phyloP scores from a whole-genome alignment of 1,140 invertebrate genomes.

The Ladona fulva region DNA sequence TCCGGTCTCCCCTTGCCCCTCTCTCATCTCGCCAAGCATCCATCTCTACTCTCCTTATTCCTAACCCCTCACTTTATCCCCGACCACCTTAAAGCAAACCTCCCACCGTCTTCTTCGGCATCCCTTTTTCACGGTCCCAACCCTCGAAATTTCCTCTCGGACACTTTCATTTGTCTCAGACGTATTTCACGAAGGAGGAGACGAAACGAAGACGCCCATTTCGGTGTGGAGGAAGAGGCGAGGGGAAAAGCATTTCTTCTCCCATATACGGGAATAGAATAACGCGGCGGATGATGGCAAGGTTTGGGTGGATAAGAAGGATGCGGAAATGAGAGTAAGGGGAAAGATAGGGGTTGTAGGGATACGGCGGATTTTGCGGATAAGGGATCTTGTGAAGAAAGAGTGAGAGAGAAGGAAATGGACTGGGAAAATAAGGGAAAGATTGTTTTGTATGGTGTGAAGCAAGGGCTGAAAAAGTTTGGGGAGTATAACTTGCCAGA shows the following conservation, averaged over 20 bases:
- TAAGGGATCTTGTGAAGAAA: too few species aligned
- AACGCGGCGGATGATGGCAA: not conserved
- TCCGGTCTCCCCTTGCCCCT: too few species aligned
- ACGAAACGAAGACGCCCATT: not conserved
- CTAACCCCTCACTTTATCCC: too few species aligned
- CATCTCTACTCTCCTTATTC: too few species aligned
- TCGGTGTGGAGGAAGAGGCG: not conserved
- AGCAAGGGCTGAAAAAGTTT: not conserved
- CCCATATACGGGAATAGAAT: not conserved
- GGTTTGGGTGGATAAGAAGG: not conserved
- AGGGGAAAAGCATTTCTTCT: not conserved
- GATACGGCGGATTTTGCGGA: not conserved
- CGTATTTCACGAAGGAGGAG: not conserved
- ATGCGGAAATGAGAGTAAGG: too few species aligned
- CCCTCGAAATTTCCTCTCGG: not conserved
- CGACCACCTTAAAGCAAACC: not conserved
- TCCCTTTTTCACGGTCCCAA: not conserved
- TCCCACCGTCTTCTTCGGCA: not conserved
- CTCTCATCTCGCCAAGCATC: too few species aligned
- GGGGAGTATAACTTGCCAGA: too few species aligned
- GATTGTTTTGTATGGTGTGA: not conserved
- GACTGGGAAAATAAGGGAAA: not conserved
- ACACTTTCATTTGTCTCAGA: not conserved
- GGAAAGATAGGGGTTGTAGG: not conserved
- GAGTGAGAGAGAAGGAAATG: too few species aligned